phyloP scores from a whole-genome alignment of 2,888 invertebrate genomes.

The Lutraria lutraria region DNA sequence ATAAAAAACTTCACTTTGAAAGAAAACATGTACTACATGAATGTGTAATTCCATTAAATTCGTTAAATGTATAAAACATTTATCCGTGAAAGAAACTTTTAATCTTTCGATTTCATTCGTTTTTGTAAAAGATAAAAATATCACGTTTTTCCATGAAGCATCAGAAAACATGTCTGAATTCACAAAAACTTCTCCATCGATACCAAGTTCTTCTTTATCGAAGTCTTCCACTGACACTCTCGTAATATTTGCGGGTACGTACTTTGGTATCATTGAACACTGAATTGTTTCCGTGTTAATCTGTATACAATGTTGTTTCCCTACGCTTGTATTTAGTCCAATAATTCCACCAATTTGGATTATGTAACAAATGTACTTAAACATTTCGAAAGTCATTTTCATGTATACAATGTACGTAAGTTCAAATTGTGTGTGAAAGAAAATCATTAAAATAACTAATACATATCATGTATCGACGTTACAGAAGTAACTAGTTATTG shows the following conservation, averaged over 20 bases:
- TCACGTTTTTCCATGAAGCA: not conserved
- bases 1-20: not conserved
- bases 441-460: too few species aligned
- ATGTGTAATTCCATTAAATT: not conserved
- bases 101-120: not conserved
- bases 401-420: not conserved
- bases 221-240: not conserved
- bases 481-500: too few species aligned
- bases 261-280: not conserved
- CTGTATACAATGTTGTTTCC: not conserved
- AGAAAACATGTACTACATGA: not conserved
- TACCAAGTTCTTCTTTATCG: not conserved
- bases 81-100: not conserved
- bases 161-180: not conserved
- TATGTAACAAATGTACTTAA: not conserved
- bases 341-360: not conserved
- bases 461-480: too few species aligned
- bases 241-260: not conserved
- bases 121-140: not conserved
- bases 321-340: not conserved
- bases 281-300: not conserved
- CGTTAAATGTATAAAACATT: slow-evolving; percentile 4
- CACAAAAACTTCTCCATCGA: not conserved
- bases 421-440: too few species aligned
- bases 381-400: not conserved